phyloP scores from a whole-genome alignment of 2,888 invertebrate species.

The Lepidonotus clava region DNA sequence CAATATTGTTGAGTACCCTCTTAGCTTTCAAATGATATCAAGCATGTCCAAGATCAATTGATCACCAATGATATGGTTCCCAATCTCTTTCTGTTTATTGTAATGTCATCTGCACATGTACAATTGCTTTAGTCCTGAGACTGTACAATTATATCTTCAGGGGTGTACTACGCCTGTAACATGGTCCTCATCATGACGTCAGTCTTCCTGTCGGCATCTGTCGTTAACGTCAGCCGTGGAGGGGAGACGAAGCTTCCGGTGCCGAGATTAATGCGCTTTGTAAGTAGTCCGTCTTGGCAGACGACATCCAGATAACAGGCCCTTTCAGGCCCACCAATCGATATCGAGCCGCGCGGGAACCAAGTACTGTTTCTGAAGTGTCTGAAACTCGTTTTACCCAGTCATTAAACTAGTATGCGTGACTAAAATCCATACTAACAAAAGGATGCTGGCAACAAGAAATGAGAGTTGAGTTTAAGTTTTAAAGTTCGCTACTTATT shows the following conservation, averaged over 20 bases:
- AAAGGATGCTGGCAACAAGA: too few relatives aligned
- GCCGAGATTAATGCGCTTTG: slow-evolving; percentile 24
- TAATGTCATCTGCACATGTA: too few relatives aligned
- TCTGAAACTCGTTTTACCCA: background rate
- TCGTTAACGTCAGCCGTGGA: slow-evolving; percentile 30
- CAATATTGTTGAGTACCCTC: too few relatives aligned
- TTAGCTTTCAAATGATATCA: too few relatives aligned
- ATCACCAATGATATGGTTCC: too few relatives aligned
- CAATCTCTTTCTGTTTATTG: too few relatives aligned
- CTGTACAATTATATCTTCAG: too few relatives aligned
- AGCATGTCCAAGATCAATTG: too few relatives aligned
- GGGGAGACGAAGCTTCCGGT: slow-evolving; percentile 24
- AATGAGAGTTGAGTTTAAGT: too few relatives aligned
- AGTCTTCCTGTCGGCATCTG: slow-evolving; percentile 32
- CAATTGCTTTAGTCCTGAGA: too few relatives aligned
- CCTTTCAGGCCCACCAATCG: background rate
- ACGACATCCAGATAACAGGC: background rate
- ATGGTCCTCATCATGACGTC: slow-evolving; percentile 43
- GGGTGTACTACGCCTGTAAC: slow-evolving; percentile 41
- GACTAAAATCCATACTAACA: too few relatives aligned
- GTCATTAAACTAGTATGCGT: background rate
- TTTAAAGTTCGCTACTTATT: too few relatives aligned
- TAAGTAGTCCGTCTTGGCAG: slow-evolving; percentile 26
- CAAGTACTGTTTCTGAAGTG: background rate
- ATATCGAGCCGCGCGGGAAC: background rate